phyloP scores from a whole-genome alignment of 2,113 vertebrate genomes.

The Tyrannus savana region DNA sequence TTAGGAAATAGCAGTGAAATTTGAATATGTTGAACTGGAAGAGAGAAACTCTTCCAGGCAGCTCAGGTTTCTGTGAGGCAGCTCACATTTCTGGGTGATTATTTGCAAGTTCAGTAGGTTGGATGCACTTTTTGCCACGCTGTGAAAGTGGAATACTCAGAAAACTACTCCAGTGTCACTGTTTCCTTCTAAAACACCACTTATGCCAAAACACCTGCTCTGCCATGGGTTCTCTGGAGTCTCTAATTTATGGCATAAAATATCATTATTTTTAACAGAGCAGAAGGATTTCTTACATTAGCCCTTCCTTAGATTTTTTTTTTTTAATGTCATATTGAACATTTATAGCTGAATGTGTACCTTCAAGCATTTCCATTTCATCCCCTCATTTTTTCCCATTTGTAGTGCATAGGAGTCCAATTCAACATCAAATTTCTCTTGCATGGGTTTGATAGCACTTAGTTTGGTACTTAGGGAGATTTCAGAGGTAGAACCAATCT shows the following conservation, averaged over 20 bases:
- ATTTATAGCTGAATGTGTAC: constrained; percentile 14
- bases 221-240: background rate
- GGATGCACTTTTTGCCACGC: background rate
- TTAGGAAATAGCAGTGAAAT: background rate
- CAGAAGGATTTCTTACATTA: constrained; percentile 21
- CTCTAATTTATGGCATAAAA: constrained; percentile 36
- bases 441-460: constrained; percentile 62
- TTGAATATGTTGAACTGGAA: background rate
- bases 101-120: background rate
- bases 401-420: constrained; percentile 23
- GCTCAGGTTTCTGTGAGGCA: background rate
- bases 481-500: constrained; percentile 54
- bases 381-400: constrained; percentile 53
- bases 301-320: background rate
- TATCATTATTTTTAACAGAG: constrained; percentile 21
- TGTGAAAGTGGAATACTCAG: background rate
- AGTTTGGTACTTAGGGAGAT: constrained; percentile 61
- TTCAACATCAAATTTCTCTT: constrained; percentile 64
- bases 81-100: background rate
- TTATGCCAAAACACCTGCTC: background rate
- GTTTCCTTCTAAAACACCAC: background rate
- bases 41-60: background rate
- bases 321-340: background rate
- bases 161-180: background rate
- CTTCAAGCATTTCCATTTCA: constrained; percentile 58